Base-by-base conservation (phyloP, 35 echinoderm and acorn worm species). In the Lytechinus variegatus region DNA sequence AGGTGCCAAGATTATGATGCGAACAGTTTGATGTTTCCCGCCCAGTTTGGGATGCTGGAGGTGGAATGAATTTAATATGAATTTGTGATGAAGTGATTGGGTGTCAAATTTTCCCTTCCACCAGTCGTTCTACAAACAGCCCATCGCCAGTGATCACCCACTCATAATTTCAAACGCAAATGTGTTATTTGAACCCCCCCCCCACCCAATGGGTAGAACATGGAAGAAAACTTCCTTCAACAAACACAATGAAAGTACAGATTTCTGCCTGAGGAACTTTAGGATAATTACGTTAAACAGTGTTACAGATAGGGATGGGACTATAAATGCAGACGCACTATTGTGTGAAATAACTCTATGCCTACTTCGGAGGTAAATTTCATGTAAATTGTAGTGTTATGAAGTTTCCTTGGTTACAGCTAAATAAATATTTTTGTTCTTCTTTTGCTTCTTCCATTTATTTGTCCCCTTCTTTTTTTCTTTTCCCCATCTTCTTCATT, bases 1-100 rank as follows among this genome's bases (percentile, higher is more conserved):
- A 54, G 88, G 16, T 90, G 88, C 52, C 88, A 90, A 54, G 88
- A 90, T 44, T 52, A 44, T 90, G 88, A 29, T 44, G 28, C 52
- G 28, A 33, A 33, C 88, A 90, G 16, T 54, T 90, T 90, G 88
- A 90, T 90, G 88, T 90, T 90, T 10, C 88, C 88, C 88, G 88
- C 88, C 88, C 88, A 90, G 88, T 54, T 90, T 44, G 52, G 88
- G 13, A 21, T 52, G 88, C 88, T 90, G 10, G 29, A 10, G 88
- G 88, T 44, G 52, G 10, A 90, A 52, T 90, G 88, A 90, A 33
- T 90, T 90, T 90, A 90, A 52, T 90, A 90, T 90, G 88, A 90
- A 90, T 90, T 90, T 90, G 13, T 90, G 88, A 90, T 90, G 88
- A 90, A 90, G 14, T 6, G 4, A 54, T 33, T 2, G 29, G 88